Evolutionary conservation across 2,113 vertebrate species (phyloP).

Genomic region (Vulpes lagopus): DNA sequence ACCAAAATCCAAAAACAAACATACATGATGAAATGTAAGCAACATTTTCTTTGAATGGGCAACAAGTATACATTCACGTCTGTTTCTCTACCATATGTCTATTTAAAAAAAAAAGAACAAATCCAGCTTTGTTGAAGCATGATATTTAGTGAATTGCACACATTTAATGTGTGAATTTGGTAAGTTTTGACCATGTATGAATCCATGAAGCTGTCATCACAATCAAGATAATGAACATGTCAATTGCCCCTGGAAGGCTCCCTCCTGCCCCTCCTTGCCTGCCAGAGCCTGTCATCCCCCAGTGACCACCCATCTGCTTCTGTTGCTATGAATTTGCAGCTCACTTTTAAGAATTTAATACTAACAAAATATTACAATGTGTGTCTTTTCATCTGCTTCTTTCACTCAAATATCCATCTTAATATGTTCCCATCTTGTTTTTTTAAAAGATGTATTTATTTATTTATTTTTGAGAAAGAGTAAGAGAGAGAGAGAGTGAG

Average conservation of each 20-base stretch:
- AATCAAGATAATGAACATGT: neutral
- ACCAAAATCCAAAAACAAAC: neutral
- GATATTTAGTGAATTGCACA: neutral
- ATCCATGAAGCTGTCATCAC: neutral
- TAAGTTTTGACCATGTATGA: neutral
- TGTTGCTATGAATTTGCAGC: neutral
- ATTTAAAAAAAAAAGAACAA: neutral
- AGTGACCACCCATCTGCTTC: neutral
- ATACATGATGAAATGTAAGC: neutral
- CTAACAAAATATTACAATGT: neutral
- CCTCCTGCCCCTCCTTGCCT: neutral
- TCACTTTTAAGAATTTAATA: neutral
- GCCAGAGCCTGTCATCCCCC: too few relatives aligned
- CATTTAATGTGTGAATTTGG: neutral
- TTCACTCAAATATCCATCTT: neutral
- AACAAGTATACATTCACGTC: neutral
- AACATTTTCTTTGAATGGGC: neutral
- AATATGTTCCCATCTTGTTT: neutral
- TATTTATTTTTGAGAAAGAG: too few relatives aligned
- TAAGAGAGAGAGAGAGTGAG: too few relatives aligned
- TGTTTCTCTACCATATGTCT: neutral
- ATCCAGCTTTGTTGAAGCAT: neutral
- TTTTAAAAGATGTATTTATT: too few relatives aligned
- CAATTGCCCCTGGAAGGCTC: too few relatives aligned
- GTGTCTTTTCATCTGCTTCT: neutral